Conservation (phyloP, 2,888 invertebrate species). For the Nomada fabriciana region DNA sequence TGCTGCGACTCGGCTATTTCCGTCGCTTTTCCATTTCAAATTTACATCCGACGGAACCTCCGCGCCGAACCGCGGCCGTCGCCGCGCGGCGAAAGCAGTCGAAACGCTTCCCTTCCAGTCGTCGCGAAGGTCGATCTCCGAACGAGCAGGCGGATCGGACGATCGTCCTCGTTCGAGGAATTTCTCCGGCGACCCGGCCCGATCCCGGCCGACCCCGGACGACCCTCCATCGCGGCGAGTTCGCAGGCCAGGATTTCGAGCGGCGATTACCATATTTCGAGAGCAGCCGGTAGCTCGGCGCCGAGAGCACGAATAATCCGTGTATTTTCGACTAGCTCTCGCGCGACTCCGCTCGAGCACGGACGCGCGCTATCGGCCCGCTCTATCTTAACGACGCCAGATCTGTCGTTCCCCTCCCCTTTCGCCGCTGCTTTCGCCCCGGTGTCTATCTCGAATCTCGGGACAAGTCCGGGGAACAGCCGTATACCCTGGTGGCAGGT, state of each 20-base stretch:
- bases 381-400: constrained; percentile 78
- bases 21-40: constrained; percentile 32
- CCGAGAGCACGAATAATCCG: constrained; percentile 70
- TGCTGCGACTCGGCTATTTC: constrained; percentile 25
- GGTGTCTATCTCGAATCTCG: constrained; percentile 70
- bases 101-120: too few relatives aligned
- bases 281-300: constrained; percentile 68
- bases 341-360: constrained; percentile 56
- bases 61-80: neutral
- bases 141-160: neutral
- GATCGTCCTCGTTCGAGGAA: constrained; percentile 36
- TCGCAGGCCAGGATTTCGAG: constrained; percentile 36
- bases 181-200: constrained; percentile 41
- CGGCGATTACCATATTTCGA: constrained; percentile 73
- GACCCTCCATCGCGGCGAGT: constrained; percentile 5
- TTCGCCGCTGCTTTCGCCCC: constrained; percentile 28
- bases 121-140: neutral
- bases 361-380: constrained; percentile 72
- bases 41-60: constrained; percentile 24
- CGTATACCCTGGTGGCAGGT: constrained; percentile 55
- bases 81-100: neutral
- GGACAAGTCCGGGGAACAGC: constrained; percentile 39
- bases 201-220: constrained; percentile 23
- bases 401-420: constrained; percentile 70
- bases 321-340: constrained; percentile 69